Base-by-base conservation (phyloP, 2,888 invertebrate species). In the Crocallis elinguaria region DNA sequence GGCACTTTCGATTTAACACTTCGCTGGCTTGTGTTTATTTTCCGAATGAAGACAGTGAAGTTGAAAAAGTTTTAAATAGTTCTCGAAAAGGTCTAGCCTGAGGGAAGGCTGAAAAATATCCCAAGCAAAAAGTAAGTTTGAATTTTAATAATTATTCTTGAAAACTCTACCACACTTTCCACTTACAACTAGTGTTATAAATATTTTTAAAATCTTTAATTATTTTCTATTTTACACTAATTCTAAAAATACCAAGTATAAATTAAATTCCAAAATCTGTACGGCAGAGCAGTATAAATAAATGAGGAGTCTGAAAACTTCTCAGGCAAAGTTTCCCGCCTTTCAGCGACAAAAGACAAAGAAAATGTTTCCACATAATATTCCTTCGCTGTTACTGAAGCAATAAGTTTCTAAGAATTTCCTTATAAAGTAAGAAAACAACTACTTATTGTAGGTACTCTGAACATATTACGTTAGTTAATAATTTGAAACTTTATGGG, bases 281-380 rank as follows among this genome's bases (percentile, higher is more conserved):
- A n/a, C n/a, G n/a, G n/a, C n/a, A n/a, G n/a, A n/a, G n/a, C n/a
- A n/a, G n/a, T n/a, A n/a, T n/a, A 23, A 23, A 23, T 23, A 23
- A 2, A 23, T 21, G 3, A 19, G 13, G 17, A 32, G 27, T 12
- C 33, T 50, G 35, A 17, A 56, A 38, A 50, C 11, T 41, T 39
- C 42, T 23, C 11, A 14, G 5, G 16, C 19, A 29, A 14, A 32
- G n/a, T 51, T 53, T 55, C 60, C 54, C 48, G 49, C 54, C 52
- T 44, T 56, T 37, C 32, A 25, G 19, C 11, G 23, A 37, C 41
- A n/a, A 12, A 12, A 54, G 52, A 61, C 61, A 64, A 61, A 64
- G 61, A 49, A 57, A 55, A 52, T 49, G 43, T 53, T 55, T 45
- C 32, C 7, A 19, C 49, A 44, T 27, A 19, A 36, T 35, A 37